A percentile compares a stretch with the other conserved stretches of the same genome.
Evolutionary conservation across 2,888 invertebrate species (phyloP).

Genomic region (Cetonia aurata): DNA sequence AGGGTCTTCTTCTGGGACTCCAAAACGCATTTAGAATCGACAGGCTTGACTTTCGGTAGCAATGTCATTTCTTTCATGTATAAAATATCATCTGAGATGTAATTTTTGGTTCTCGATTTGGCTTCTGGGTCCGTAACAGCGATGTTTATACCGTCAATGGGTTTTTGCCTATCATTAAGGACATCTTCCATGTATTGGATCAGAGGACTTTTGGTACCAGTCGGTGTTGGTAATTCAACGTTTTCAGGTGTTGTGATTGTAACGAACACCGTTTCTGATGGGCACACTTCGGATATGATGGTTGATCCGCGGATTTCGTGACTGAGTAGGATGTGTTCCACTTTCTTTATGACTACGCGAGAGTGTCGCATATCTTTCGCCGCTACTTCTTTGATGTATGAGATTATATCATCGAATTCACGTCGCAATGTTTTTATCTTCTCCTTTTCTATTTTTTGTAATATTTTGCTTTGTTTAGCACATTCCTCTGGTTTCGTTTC

Average conservation of each 20-base stretch:
- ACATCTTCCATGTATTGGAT: constrained; percentile 55
- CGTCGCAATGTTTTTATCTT: constrained; percentile 50
- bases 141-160: constrained; percentile 51
- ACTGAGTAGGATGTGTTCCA: constrained; percentile 57
- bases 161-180: constrained; percentile 52
- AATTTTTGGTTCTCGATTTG: constrained; percentile 40
- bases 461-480: constrained; percentile 37
- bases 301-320: constrained; percentile 58
- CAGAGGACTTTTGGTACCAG: constrained; percentile 43
- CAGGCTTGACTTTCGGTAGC: constrained; percentile 47
- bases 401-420: constrained; percentile 54
- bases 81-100: constrained; percentile 47
- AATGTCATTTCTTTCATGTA: constrained; percentile 48
- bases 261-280: constrained; percentile 54
- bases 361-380: constrained; percentile 50
- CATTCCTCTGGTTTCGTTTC: constrained; percentile 32
- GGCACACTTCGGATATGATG: constrained; percentile 53
- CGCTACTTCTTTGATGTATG: constrained; percentile 51
- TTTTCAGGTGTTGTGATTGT: constrained; percentile 50
- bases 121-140: constrained; percentile 48
- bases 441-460: constrained; percentile 50
- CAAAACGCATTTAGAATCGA: constrained; percentile 49
- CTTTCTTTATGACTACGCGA: constrained; percentile 48
- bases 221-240: constrained; percentile 48
- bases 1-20: constrained; percentile 55